Percentiles rank a stretch among this genome's conserved stretches.
Conservation (phyloP, 2,113 vertebrate genomes). For the Tachysurus vachellii region DNA sequence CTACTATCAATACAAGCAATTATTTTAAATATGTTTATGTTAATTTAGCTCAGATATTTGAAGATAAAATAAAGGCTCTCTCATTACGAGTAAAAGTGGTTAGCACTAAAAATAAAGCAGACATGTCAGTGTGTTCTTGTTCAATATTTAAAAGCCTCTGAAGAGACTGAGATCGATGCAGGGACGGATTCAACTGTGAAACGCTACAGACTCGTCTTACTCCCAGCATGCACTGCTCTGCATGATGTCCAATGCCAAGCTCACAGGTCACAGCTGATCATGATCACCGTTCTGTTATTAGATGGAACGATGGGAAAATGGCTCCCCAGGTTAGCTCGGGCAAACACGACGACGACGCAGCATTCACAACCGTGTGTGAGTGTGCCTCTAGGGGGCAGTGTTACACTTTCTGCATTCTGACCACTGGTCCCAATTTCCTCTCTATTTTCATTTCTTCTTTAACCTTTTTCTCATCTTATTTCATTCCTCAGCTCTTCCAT, state of each 20-base stretch:
- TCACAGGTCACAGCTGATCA: background rate
- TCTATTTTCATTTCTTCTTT: background rate
- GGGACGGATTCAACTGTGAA: background rate
- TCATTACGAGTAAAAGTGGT: background rate
- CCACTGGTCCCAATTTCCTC: background rate
- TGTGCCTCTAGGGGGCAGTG: constrained; percentile 6
- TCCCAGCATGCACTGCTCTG: constrained; percentile 19
- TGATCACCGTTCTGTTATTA: background rate
- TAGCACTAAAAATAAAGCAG: background rate
- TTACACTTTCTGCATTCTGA: constrained; percentile 5
- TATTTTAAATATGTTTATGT: background rate
- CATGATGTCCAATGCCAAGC: background rate
- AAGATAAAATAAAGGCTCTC: background rate
- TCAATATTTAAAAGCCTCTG: background rate
- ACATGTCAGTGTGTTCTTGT: background rate
- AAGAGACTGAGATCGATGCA: background rate
- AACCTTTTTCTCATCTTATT: background rate
- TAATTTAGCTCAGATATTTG: background rate
- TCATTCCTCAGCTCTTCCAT: background rate
- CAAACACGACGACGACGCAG: background rate
- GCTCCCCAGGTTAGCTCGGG: background rate
- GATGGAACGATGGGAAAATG: background rate
- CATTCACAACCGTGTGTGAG: background rate
- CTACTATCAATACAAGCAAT: background rate
- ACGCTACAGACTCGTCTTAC: background rate